Evolutionary conservation across 1,140 invertebrate species (phyloP), one percentile per base, ranked within the genome.

Genomic region (Caenorhabditis remanei): DNA sequence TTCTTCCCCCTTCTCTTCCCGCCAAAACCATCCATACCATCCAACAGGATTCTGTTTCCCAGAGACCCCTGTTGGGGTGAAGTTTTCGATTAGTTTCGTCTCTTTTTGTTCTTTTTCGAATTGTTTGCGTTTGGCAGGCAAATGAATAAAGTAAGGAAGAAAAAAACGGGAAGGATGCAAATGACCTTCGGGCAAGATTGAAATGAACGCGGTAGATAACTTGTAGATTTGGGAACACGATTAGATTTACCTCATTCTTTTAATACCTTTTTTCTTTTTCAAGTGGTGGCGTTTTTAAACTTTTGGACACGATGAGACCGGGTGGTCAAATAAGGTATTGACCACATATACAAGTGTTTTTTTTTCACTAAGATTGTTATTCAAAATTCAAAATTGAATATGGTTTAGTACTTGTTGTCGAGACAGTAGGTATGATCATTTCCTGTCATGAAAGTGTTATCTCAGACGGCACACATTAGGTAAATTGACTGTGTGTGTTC

Each of bases 121-220:
- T 24, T 5, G 11, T 19, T 7, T 24, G n/a, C 6, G 32, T 79
- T 50, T n/a, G 19, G 53, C 24, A 24, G 71, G 21, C 46, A 79
- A 79, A 79, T 21, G 46, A 79, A 65, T 65, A 40, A 40, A 65
- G n/a, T 13, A 65, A 65, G 40, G 40, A 13, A 41, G 63, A 65
- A 65, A 65, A n/a, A 32, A 32, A 32, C 32, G 32, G 32, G 32
- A 32, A 2, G 32, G 11, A 75, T 79, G 46, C n/a, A 79, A 79
- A 79, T 79, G 71, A 79, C 71, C 71, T 79, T 79, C 71, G n/a
- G n/a, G 19, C 16, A 14, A 65, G 32, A 40, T 61, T 8, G 58
- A 65, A 65, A 19, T 65, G 24, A 65, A 65, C 32, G 32, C 63
- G 63, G 63, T n/a, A 75, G 43, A 48, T 46, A 46, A 75, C 41